Evolutionary conservation across 1,140 invertebrate genomes (phyloP).

Genomic region (Brachionus asplanchnoidis): DNA sequence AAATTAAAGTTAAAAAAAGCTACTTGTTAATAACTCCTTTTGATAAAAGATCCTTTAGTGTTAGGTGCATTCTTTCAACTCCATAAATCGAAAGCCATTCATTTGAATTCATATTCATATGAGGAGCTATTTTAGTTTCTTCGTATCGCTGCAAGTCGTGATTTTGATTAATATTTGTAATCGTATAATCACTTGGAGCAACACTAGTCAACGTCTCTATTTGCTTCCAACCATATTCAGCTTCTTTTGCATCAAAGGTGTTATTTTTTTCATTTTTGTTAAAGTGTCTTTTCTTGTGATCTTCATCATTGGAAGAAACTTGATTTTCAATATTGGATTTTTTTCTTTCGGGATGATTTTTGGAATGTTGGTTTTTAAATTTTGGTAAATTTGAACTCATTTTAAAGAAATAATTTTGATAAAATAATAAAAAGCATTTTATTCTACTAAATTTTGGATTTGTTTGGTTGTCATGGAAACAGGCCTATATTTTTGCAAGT

Average conservation of each 20-base stretch:
- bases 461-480: not conserved
- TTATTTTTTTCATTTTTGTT: not conserved
- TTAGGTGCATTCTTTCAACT: slow-evolving; percentile 50
- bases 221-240: slow-evolving; percentile 46
- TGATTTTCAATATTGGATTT: not conserved
- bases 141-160: slow-evolving; percentile 45
- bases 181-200: slow-evolving; percentile 51
- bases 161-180: slow-evolving; percentile 55
- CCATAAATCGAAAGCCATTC: slow-evolving; percentile 55
- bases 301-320: not conserved
- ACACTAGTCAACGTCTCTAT: slow-evolving; percentile 47
- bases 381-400: not conserved
- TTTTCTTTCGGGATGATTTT: not conserved
- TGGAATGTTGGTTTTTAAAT: not conserved
- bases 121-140: not conserved
- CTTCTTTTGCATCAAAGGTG: not conserved
- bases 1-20: slow-evolving; percentile 46
- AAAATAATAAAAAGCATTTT: not conserved
- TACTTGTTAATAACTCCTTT: slow-evolving; percentile 50
- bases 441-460: not conserved
- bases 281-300: not conserved
- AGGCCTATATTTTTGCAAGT: not conserved
- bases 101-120: slow-evolving; percentile 48
- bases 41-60: slow-evolving; percentile 54
- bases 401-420: not conserved